Base-by-base conservation (phyloP, 2,113 vertebrate genomes). In the Pseudorhombus dupliciocellatus region DNA sequence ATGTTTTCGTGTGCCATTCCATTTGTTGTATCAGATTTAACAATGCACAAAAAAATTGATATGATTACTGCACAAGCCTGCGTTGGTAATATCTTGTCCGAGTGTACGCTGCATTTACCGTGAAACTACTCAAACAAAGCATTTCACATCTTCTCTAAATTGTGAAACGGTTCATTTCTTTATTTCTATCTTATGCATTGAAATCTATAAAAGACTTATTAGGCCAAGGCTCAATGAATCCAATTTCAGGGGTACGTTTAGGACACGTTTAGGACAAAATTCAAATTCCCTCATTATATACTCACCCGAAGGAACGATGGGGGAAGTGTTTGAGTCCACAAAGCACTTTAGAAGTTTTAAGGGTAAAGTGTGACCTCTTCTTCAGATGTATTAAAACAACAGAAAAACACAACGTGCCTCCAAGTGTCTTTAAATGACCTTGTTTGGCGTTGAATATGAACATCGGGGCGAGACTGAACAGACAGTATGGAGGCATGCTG, bases 211-310 rank as follows among this genome's bases (percentile, higher is more conserved):
- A 59, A 68, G 52, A 66, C 70, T 70, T 16, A 63, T 11, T 58
- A 68, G 9, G 18, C 46, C 18, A 50, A 21, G 46, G 46, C 46
- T 79, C 24, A 77, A 7, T 72, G 22, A 78, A 76, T 87, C 62
- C 58, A 87, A 84, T 85, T 87, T 84, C 65, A 79, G 71, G 56
- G 64, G 12, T 40, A 72, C 42, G 59, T 85, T 84, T 80, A 30
- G 75, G 66, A 75, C 63, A 54, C 54, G 70, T 62, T 55, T 80
- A 53, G 77, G 30, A 2, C 10, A 37, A 37, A 37, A 37, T 37
- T 10, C 10, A 37, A 34, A 34, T 34, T 34, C 31, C 2, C 31
- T 34, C 31, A 34, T 34, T 34, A 11, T 34, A 8, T 34, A 34
- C 31, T 34, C 9, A 2, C 31, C 9, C 2, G 31, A 1, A 8